Conservation (phyloP, 2,888 invertebrate species). For the Dinocampus coccinellae region DNA sequence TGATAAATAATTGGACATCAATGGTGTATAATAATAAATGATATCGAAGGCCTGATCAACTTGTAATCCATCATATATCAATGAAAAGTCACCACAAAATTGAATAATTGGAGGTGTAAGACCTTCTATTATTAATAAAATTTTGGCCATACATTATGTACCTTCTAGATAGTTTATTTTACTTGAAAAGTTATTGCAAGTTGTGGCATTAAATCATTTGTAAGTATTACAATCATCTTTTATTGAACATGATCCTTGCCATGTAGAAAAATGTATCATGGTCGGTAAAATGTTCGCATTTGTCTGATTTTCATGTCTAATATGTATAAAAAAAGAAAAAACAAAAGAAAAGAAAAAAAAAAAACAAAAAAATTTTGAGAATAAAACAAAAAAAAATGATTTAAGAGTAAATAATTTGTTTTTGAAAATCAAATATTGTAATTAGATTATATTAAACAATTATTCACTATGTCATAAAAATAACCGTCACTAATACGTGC, state of each 20-base stretch:
- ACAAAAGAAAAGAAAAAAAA: not conserved
- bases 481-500: slow-evolving; percentile 14
- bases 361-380: not conserved
- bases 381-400: slow-evolving; percentile 16
- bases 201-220: slow-evolving; percentile 6
- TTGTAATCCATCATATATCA: slow-evolving; percentile 16
- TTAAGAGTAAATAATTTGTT: slow-evolving; percentile 23
- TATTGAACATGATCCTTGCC: slow-evolving; percentile 1
- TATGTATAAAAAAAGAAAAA: not conserved
- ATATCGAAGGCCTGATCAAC: slow-evolving; percentile 29
- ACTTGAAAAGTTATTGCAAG: slow-evolving; percentile 9
- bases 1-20: slow-evolving; percentile 11
- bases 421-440: not conserved
- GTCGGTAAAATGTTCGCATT: not conserved
- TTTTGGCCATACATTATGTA: slow-evolving; percentile 5
- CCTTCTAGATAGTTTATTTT: slow-evolving; percentile 9
- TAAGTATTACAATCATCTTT: slow-evolving; percentile 8
- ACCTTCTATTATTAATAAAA: slow-evolving; percentile 6
- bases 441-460: slow-evolving; percentile 20
- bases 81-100: slow-evolving; percentile 4
- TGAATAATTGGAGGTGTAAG: not conserved
- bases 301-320: slow-evolving; percentile 5
- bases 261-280: slow-evolving; percentile 3
- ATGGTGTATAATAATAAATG: slow-evolving; percentile 21
- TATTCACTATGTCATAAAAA: slow-evolving; percentile 31